Conservation (phyloP, 1,140 invertebrate genomes). For the Mycetomoellerius zeteki region DNA sequence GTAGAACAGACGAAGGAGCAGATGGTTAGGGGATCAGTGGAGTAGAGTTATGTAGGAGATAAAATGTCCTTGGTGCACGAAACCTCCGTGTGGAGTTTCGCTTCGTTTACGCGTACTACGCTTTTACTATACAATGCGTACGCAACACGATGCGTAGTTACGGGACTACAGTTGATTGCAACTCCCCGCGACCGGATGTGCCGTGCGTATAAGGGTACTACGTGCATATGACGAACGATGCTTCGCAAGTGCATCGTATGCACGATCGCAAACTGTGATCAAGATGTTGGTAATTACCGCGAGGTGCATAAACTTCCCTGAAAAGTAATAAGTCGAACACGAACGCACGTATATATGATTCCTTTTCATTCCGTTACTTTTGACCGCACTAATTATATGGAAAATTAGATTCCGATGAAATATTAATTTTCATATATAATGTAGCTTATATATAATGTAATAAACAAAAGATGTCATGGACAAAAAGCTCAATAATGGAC, state of each 20-base stretch:
- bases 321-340: neutral
- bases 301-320: neutral
- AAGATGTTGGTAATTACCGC: neutral
- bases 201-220: conserved; percentile 21
- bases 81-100: conserved; percentile 65
- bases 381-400: no score
- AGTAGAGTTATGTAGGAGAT: conserved; percentile 63
- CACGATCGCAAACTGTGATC: neutral
- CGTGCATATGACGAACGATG: conserved; percentile 19
- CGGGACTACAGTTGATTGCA: conserved; percentile 44
- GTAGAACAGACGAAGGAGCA: neutral
- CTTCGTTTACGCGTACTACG: conserved; percentile 70
- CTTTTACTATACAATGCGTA: conserved; percentile 68
- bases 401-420: no score
- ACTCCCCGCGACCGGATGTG: conserved; percentile 71
- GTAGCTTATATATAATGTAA: no score
- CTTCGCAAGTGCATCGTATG: conserved; percentile 21
- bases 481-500: no score
- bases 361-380: neutral
- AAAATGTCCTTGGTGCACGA: conserved; percentile 74
- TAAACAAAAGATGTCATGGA: no score
- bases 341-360: neutral
- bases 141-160: conserved; percentile 58
- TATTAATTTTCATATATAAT: no score
- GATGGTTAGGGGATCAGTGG: neutral